phyloP scores from a whole-genome alignment of 2,888 invertebrate species.

The Nasonovia ribisnigri region DNA sequence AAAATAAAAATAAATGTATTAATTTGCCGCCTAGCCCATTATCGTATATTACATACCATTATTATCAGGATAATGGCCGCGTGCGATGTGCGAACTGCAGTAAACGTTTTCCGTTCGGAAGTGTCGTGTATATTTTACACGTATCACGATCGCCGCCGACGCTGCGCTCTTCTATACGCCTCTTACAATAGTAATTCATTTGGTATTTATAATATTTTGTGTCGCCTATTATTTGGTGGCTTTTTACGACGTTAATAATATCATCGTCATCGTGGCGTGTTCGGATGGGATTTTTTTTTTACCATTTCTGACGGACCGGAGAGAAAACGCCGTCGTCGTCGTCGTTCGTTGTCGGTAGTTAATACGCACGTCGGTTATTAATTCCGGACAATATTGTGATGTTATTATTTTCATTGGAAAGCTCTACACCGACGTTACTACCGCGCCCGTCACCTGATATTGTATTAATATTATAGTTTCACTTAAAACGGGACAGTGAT shows the following conservation, averaged over 20 bases:
- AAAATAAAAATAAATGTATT: background rate
- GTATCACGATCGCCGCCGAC: background rate
- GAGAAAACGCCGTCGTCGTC: background rate
- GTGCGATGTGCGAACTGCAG: background rate
- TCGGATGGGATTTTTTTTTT: background rate
- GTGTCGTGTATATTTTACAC: background rate
- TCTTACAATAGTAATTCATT: background rate
- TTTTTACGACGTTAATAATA: background rate
- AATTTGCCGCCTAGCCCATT: slow-evolving; percentile 12
- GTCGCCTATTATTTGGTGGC: background rate
- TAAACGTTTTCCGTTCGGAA: background rate
- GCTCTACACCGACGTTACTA: background rate
- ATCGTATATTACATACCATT: background rate
- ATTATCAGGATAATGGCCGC: background rate
- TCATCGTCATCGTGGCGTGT: background rate
- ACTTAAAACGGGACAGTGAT: background rate
- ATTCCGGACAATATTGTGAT: background rate
- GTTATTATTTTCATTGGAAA: background rate
- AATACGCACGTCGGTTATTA: background rate
- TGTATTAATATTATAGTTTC: background rate
- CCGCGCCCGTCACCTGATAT: background rate
- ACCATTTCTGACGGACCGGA: background rate
- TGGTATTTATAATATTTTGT: background rate
- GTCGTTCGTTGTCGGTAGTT: background rate
- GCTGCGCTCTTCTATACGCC: background rate